A percentile compares a stretch with the other conserved stretches of the same genome.
Conservation (phyloP, 2,888 invertebrate genomes). For the Apodemia zela region DNA sequence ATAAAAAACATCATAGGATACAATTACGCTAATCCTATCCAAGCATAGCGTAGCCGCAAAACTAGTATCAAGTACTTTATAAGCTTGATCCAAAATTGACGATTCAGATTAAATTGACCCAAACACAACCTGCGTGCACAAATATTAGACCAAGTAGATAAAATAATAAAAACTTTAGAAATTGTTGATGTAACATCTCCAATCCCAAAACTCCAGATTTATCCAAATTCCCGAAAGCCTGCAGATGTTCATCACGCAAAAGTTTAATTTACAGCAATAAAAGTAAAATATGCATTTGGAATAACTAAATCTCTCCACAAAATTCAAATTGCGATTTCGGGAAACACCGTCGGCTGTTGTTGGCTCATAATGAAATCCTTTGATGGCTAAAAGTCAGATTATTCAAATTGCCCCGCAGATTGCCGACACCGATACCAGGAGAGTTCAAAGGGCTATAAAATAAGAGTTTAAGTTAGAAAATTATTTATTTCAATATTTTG, state of each 20-base stretch:
- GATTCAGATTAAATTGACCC: too few relatives aligned
- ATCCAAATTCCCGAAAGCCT: not conserved
- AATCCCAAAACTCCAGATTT: not conserved
- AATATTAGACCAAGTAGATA: too few relatives aligned
- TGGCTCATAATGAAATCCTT: constrained; percentile 40
- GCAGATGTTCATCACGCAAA: constrained; percentile 7
- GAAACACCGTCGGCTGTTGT: constrained; percentile 35
- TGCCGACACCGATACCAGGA: constrained; percentile 38
- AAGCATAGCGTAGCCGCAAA: too few relatives aligned
- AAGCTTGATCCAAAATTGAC: too few relatives aligned
- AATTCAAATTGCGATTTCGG: constrained; percentile 38
- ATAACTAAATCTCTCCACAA: constrained; percentile 23
- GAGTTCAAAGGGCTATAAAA: constrained; percentile 39
- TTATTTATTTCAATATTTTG: constrained; percentile 38
- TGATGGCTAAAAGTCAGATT: constrained; percentile 42
- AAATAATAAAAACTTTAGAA: too few relatives aligned
- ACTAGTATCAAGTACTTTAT: too few relatives aligned
- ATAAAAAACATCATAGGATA: too few relatives aligned
- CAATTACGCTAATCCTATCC: too few relatives aligned
- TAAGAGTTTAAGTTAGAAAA: constrained; percentile 37
- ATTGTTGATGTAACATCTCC: too few relatives aligned
- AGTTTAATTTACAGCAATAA: constrained; percentile 10
- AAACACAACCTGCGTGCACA: too few relatives aligned
- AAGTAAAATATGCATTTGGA: constrained; percentile 12
- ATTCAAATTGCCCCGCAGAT: constrained; percentile 40